Base-by-base conservation (phyloP, 2,888 invertebrate genomes). In the Calephelis perditalis region DNA sequence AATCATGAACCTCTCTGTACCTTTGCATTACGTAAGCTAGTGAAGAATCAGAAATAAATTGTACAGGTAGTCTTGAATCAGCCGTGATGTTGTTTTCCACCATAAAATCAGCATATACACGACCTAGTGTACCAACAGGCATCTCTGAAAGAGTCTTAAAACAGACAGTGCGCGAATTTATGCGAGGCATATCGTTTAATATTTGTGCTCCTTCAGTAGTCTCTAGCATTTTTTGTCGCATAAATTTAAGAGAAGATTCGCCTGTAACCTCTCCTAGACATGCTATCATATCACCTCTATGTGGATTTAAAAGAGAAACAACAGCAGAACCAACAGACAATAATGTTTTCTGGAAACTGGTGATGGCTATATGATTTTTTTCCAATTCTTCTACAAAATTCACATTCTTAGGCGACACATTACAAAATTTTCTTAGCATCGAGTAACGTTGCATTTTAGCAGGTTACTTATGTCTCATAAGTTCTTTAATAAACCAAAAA, bases 21-120 rank as follows among this genome's bases (percentile, higher is more conserved):
- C 99, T 92, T 82, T 98, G 97, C 95, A 99, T 98, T 56, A 99
- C 95, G 86, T 99, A 99, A 5, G 98, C 98, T 70, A 98, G 84
- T 67, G 98, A 95, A 2, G 94, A 87, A 81, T 99, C 96, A 68
- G 97, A 94, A 57, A 99, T 93, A 85, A 98, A 99, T 73, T 96
- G 95, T 0, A 99, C 99, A 12, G 95, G 93, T 68, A 95, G 91
- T 66, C 99, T 92, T 44, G 96, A 95, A 90, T 99, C 99, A 0
- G 99, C 98, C 6, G 96, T 96, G 1, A 99, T 98, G 70, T 96
- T 93, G 87, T 98, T 97, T 64, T 92, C 92, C 62, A 91, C 91
- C 72, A 99, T 92, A 83, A 98, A 99, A 70, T 95, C 92, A 63
- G 93, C 93, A 82, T 99, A 99, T 6, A 94, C 92, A 74, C 94